Percentiles rank a stretch among this genome's conserved stretches.
phyloP scores from a whole-genome alignment of 2,797 vertebrate genomes.

The Ispidina picta region DNA sequence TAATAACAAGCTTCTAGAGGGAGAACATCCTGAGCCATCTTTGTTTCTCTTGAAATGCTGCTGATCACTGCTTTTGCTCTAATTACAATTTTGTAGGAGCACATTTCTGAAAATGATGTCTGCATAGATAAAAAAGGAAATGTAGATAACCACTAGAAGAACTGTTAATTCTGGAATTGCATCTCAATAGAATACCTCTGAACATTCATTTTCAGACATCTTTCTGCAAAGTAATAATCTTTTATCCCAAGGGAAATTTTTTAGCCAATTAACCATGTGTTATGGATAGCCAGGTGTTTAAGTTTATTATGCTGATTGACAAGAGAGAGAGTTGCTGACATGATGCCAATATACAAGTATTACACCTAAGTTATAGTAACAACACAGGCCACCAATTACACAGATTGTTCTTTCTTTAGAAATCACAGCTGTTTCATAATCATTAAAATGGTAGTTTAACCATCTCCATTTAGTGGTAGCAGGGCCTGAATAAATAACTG shows the following conservation, averaged over 20 bases:
- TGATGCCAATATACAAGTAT: background rate
- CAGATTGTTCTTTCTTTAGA: background rate
- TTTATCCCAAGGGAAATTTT: background rate
- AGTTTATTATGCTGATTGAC: slow-evolving; percentile 4
- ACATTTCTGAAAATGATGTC: background rate
- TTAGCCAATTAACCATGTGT: slow-evolving; percentile 2
- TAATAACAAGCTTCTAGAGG: slow-evolving; percentile 11
- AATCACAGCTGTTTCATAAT: background rate
- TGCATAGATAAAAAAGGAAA: background rate
- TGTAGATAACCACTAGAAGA: background rate
- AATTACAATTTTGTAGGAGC: background rate
- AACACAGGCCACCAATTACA: background rate
- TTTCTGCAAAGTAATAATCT: background rate
- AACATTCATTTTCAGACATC: background rate
- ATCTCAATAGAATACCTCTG: background rate
- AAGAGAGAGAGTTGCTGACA: background rate
- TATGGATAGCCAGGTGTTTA: background rate
- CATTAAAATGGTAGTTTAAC: background rate
- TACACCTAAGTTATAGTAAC: background rate
- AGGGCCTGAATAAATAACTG: background rate
- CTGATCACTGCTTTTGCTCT: background rate
- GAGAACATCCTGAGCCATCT: background rate
- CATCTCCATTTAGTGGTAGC: background rate
- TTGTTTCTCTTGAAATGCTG: background rate
- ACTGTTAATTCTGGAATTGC: background rate